A percentile compares a stretch with the other conserved stretches of the same genome.
These are phyloP conservation scores for Ascidia mentula DNA, from an alignment of 23 tunicate species.

Conservation along the genomic window DNA sequence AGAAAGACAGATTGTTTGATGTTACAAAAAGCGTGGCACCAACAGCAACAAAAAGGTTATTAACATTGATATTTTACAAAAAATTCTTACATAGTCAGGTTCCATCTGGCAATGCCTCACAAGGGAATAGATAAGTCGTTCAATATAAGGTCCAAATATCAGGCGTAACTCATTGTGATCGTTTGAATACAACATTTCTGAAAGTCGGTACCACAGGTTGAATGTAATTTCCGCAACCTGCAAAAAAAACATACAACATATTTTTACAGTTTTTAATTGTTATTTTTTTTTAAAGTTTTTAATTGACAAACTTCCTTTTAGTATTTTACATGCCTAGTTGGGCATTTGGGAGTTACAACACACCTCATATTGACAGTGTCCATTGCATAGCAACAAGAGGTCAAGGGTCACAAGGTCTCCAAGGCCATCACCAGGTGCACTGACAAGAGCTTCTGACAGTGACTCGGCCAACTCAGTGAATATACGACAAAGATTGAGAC, in stretches of 20 bases:
- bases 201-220: slow-evolving; percentile 88
- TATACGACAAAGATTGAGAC: slow-evolving; percentile 89
- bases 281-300: slow-evolving; percentile 6
- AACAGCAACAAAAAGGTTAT: too few relatives aligned
- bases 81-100: slow-evolving; percentile 72
- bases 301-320: neutral
- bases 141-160: slow-evolving; percentile 66
- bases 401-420: slow-evolving; percentile 85
- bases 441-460: slow-evolving; percentile 61
- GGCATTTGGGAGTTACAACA: neutral
- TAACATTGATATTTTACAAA: too few relatives aligned
- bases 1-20: too few relatives aligned
- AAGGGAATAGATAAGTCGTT: slow-evolving; percentile 70
- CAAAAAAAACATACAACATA: too few relatives aligned
- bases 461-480: slow-evolving; percentile 88
- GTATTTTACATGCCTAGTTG: neutral
- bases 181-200: slow-evolving; percentile 70
- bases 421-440: slow-evolving; percentile 72
- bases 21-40: too few relatives aligned
- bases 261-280: neutral
- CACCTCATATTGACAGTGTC: slow-evolving; percentile 96
- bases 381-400: slow-evolving; percentile 68
- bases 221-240: slow-evolving; percentile 97
- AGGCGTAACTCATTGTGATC: slow-evolving; percentile 29
- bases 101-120: slow-evolving; percentile 97